These are phyloP conservation scores for Carterocephalus palaemon DNA, from an alignment of 2,888 invertebrate genomes.

Conservation along the genomic window DNA sequence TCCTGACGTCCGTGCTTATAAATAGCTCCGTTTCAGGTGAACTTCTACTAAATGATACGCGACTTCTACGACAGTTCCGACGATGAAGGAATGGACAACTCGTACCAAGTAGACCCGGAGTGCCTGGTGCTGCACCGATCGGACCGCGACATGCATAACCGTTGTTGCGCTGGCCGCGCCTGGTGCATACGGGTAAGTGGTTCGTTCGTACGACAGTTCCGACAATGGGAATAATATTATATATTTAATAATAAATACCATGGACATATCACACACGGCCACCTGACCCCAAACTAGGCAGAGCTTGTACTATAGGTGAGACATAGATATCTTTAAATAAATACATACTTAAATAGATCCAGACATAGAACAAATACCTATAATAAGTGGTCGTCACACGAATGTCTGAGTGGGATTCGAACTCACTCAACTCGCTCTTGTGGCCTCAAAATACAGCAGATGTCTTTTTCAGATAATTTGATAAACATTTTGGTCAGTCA, in stretches of 20 bases:
- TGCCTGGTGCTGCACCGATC: conserved; percentile 56
- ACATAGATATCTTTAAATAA: too few relatives aligned
- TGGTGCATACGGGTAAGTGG: conserved; percentile 90
- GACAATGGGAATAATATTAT: neutral
- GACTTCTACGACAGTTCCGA: conserved; percentile 70
- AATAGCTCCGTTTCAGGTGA: neutral
- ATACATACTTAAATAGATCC: too few relatives aligned
- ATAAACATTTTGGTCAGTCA: too few relatives aligned
- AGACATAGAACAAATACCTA: neutral
- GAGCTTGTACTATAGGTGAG: too few relatives aligned
- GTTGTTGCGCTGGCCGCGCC: conserved; percentile 89
- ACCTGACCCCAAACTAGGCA: too few relatives aligned
- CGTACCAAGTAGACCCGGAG: conserved; percentile 64
- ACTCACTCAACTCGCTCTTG: too few relatives aligned
- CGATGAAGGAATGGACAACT: conserved; percentile 70
- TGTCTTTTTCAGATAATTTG: too few relatives aligned
- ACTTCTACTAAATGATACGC: conserved; percentile 61
- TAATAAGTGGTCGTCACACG: too few relatives aligned
- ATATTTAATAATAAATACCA: conserved; percentile 10
- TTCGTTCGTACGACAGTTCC: too few relatives aligned
- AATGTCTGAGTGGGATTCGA: too few relatives aligned
- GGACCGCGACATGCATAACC: conserved; percentile 86
- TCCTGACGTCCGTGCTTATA: neutral
- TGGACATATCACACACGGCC: too few relatives aligned
- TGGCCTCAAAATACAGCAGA: too few relatives aligned